Percentiles rank a stretch among this genome's conserved stretches.
Conservation (phyloP, 2,797 vertebrate species). For the Adelosebastes latens region DNA sequence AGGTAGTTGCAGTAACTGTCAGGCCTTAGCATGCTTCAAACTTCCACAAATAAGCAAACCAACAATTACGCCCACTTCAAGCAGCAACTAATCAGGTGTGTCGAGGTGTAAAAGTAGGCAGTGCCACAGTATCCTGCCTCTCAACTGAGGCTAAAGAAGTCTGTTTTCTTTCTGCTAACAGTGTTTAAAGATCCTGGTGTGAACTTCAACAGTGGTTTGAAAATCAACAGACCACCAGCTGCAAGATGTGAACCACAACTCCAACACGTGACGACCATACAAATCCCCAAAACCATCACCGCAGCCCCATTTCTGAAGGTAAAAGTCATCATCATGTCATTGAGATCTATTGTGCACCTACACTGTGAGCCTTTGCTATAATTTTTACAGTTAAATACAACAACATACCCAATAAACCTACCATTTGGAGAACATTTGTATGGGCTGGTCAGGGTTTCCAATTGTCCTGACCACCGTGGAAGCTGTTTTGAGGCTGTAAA, state of each 20-base stretch:
- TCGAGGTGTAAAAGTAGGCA: too few species aligned
- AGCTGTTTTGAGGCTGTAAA: too few species aligned
- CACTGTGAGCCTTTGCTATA: not conserved
- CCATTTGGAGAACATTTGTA: too few species aligned
- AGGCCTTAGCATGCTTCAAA: not conserved
- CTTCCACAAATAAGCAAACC: not conserved
- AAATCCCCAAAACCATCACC: slow-evolving; percentile 46
- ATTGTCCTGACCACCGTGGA: too few species aligned
- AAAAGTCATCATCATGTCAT: not conserved
- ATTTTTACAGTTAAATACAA: not conserved
- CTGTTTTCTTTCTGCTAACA: not conserved
- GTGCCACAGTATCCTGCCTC: not conserved
- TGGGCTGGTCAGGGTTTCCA: too few species aligned
- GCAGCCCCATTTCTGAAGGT: slow-evolving; percentile 69
- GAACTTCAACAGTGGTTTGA: not conserved
- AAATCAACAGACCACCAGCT: not conserved
- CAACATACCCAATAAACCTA: not conserved
- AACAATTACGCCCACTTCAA: too few species aligned
- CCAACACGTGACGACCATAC: not conserved
- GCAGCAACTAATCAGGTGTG: too few species aligned
- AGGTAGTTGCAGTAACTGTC: not conserved
- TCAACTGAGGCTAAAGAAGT: not conserved
- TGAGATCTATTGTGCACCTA: not conserved
- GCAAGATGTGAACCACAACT: slow-evolving; percentile 1
- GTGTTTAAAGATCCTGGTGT: not conserved